Base-by-base conservation (phyloP, 2,888 invertebrate genomes). In the Cabera pusaria region DNA sequence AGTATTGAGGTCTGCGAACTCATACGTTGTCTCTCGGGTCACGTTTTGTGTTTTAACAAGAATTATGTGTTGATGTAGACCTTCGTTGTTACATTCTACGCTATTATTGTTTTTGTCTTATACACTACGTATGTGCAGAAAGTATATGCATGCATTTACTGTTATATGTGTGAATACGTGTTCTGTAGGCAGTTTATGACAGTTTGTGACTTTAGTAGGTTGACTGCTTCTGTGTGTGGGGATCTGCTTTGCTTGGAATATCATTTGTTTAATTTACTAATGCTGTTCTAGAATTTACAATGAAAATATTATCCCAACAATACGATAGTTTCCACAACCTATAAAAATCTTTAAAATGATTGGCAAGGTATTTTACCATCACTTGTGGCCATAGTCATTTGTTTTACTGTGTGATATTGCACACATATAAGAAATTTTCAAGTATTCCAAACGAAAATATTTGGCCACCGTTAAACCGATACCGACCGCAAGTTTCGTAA, bases 21-120 rank as follows among this genome's bases (percentile, higher is more conserved):
- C 56, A n/a, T n/a, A n/a, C n/a, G n/a, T n/a, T n/a, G n/a, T n/a
- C 40, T 35, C 49, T 54, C 44, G 24, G 60, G 62, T 59, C 56
- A 52, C 46, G 62, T 69, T 64, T 64, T 59, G 63, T 65, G 55
- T 56, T 46, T 62, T 68, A 68, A 69, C 64, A 49, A 44, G 49
- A 55, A 18, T 55, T 37, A 49, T 55, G 48, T 38, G 9, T 33
- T 22, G 27, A 45, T 49, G 42, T 44, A 40, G 31, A 38, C 45
- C 27, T 19, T 39, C 42, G 25, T 53, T 53, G 33, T 44, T 39
- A 23, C 16, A 11, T 37, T 19, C 23, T 14, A 12, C 23, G 6
- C 6, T 29, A 29, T 14, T 21, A 20, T 12, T 28, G 5, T 29
- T 29, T 29, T 14, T 21, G 18, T 21, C 19, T 19, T 28, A 5